Evolutionary conservation across 1,140 invertebrate genomes (phyloP).

Genomic region (Meloidogyne chitwoodi): DNA sequence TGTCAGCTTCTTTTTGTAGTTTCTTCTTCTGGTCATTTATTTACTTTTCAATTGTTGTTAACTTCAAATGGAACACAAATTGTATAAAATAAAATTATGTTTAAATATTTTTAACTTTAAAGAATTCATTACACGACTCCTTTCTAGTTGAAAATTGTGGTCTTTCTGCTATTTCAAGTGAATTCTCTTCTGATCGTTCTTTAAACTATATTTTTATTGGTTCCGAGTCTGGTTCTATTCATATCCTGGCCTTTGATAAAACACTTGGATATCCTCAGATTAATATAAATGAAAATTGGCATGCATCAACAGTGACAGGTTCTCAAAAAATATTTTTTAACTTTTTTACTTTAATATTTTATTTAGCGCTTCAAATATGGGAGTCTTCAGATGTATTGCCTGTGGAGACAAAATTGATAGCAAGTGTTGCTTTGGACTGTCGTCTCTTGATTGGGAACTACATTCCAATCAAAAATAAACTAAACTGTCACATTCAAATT

Average conservation of each 20-base stretch:
- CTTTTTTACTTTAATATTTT: neutral
- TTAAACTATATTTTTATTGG: neutral
- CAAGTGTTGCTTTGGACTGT: slow-evolving; percentile 5
- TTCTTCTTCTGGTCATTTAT: neutral
- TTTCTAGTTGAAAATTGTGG: neutral
- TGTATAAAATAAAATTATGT: neutral
- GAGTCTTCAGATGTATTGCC: no score
- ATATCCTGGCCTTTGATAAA: neutral
- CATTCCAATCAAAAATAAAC: neutral
- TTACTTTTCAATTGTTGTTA: neutral
- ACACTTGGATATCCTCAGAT: neutral
- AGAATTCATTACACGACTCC: neutral
- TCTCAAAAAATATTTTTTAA: neutral
- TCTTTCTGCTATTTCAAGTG: neutral
- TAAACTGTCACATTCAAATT: neutral
- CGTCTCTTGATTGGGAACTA: neutral
- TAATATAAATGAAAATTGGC: neutral
- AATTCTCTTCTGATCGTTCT: no score
- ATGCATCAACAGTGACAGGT: slow-evolving; percentile 9
- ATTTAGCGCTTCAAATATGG: neutral
- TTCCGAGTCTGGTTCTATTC: neutral
- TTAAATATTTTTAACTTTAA: no score
- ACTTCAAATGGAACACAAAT: neutral
- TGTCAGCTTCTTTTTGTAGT: neutral
- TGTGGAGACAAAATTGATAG: neutral